Conservation (phyloP, 2,888 invertebrate genomes). For the Ditylenchus weischeri region DNA sequence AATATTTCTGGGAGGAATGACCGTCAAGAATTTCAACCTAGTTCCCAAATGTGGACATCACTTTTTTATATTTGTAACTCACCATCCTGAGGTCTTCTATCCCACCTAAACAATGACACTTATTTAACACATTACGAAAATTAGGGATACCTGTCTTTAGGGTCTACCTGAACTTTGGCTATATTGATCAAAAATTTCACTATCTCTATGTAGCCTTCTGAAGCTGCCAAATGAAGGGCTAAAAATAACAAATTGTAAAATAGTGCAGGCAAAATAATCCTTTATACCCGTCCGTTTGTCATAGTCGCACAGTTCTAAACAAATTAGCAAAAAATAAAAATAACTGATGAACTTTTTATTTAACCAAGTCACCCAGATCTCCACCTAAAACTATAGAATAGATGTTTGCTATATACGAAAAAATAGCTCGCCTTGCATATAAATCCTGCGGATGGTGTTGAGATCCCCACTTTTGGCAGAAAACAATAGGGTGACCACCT, state of each 20-base stretch:
- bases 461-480: slow-evolving; percentile 45
- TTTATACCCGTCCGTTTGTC: slow-evolving; percentile 77
- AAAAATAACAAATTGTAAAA: too few relatives aligned
- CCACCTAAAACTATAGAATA: slow-evolving; percentile 72
- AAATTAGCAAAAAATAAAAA: too few relatives aligned
- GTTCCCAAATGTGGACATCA: too few relatives aligned
- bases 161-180: slow-evolving; percentile 37
- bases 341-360: too few relatives aligned
- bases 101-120: background rate
- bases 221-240: slow-evolving; percentile 83
- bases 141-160: slow-evolving; percentile 45
- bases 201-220: slow-evolving; percentile 75
- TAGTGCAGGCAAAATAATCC: too few relatives aligned
- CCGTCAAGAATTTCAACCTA: too few relatives aligned
- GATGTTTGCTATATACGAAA: background rate
- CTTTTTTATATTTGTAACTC: too few relatives aligned
- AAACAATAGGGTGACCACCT: slow-evolving; percentile 38
- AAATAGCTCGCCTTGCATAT: slow-evolving; percentile 13
- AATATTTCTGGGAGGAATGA: too few relatives aligned
- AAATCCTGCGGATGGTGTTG: slow-evolving; percentile 40
- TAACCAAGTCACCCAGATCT: slow-evolving; percentile 70
- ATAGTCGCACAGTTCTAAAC: slow-evolving; percentile 74
- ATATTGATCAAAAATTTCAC: slow-evolving; percentile 46
- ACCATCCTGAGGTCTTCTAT: slow-evolving; percentile 4
- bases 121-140: background rate